Evolutionary conservation across 2,113 vertebrate species (phyloP), one percentile per base, ranked within the genome.

Genomic region (Gymnarchus niloticus): DNA sequence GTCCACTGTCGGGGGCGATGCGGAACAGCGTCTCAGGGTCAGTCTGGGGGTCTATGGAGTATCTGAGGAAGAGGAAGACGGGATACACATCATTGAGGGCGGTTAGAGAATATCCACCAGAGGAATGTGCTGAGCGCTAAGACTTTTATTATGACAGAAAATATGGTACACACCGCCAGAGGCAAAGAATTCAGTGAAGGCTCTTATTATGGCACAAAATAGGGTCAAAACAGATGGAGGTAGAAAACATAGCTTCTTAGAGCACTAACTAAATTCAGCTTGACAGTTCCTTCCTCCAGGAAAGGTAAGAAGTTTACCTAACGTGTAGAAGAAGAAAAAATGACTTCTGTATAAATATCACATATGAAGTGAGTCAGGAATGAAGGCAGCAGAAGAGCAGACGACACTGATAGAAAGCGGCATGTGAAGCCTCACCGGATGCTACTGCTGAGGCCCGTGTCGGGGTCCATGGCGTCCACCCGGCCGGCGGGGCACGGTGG

Each of bases 21-120:
- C 94, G 95, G 86, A 97, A 98, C 89, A 95, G 92, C 61, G 91
- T 93, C 89, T 97, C 96, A 0, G 95, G 95, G 82, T 98, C 96
- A 7, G 96, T 96, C 91, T 96, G 92, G 23, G 96, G 96, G 87
- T 97, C 95, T 88, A 97, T 95, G 88, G 96, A 96, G 91, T 96
- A 96, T 89, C 96, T 97, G 90, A 85, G 85, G 73, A 84, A 41
- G 41, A 21, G 14, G 28, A 21, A 56, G 51, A 77, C 57, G 56
- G 84, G 89, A 85, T 28, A 86, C 88, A 89, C 88, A 88, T 28
- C 25, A 37, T 33, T 56, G 23, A 77, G 28, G 51, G 37, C 14
- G 19, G 46, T 23, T 73, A 59, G 51, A 46, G 44, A 85, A 83
- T 52, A 91, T 48, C 21, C 44, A 48, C 76, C 37, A n/a, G 89